Evolutionary conservation across 1,140 invertebrate genomes (phyloP), one percentile per base, ranked within the genome.

Genomic region (Tribolium castaneum): DNA sequence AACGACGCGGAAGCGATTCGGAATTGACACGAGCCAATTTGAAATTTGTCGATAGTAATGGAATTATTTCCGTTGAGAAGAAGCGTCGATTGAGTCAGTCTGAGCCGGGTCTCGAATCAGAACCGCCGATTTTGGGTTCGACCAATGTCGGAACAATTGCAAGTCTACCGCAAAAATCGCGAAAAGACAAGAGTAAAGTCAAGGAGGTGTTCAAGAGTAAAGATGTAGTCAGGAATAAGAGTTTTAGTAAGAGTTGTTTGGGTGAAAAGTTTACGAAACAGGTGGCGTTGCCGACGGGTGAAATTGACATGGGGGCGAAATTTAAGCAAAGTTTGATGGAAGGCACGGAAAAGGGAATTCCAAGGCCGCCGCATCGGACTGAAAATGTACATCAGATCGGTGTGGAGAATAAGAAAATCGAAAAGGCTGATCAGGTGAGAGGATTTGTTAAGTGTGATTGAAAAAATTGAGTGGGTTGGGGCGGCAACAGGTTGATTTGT

Each of bases 141-240:
- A 92, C 91, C 16, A 92, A 92, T 86, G 88, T 90, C 76, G 91
- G 91, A 49, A 92, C 91, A 1, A 87, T 92, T 78, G 84, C 88
- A 25, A 80, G 78, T 16, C 79, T 80, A 62, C 85, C 88, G 84
- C 84, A 84, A 76, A 85, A 84, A 80, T 76, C 80, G 16, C 72
- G 84, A 56, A 87, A 86, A 76, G 83, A 85, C n/a, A 86, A 85
- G 75, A 78, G 22, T 81, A 34, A 86, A 83, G n/a, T 82, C 16
- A 85, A 86, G 76, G 83, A 85, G 12, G 77, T 66, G 56, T 84
- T 84, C 62, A 86, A 87, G 78, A 83, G 76, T 39, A 81, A 83
- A 70, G 89, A 90, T 34, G 81, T 89, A 54, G 87, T 87, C 79
- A 88, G 89, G 78, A 89, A 88, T 82, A 90, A 90, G 82, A 89